These are phyloP conservation scores for Heterohyrax brucei DNA, from an alignment of 2,797 vertebrate species.

Conservation along the genomic window DNA sequence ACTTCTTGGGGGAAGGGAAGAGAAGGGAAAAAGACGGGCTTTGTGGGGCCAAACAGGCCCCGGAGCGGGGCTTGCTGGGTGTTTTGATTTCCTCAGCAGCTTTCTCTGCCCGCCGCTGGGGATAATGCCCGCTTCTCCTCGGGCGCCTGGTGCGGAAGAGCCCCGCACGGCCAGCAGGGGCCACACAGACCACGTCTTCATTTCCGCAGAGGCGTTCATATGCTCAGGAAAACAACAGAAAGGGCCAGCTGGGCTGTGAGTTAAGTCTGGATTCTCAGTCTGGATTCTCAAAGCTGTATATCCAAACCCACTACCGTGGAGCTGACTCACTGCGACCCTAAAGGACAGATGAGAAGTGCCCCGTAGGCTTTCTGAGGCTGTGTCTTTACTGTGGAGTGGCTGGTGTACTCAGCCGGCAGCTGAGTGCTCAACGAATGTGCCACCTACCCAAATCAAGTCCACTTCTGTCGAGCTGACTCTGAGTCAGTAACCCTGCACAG, in stretches of 20 bases:
- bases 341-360: too few species aligned
- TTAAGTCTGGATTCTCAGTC: neutral
- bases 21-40: neutral
- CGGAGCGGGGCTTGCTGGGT: fast-evolving
- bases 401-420: too few species aligned
- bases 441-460: too few species aligned
- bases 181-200: neutral
- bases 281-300: neutral
- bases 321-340: too few species aligned
- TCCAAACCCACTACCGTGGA: too few species aligned
- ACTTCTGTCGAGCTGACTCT: too few species aligned
- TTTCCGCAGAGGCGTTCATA: neutral
- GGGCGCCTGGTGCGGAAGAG: neutral
- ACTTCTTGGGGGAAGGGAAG: neutral
- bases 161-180: fast-evolving
- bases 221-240: neutral
- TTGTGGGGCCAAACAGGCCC: fast-evolving
- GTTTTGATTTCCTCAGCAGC: neutral
- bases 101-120: fast-evolving
- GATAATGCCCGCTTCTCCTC: too few species aligned
- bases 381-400: too few species aligned
- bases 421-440: too few species aligned
- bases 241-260: neutral
- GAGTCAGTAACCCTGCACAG: too few species aligned
- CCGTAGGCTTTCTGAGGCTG: too few species aligned